Base-by-base conservation (phyloP, 2,797 vertebrate species). In the Halcyon leucocephala region DNA sequence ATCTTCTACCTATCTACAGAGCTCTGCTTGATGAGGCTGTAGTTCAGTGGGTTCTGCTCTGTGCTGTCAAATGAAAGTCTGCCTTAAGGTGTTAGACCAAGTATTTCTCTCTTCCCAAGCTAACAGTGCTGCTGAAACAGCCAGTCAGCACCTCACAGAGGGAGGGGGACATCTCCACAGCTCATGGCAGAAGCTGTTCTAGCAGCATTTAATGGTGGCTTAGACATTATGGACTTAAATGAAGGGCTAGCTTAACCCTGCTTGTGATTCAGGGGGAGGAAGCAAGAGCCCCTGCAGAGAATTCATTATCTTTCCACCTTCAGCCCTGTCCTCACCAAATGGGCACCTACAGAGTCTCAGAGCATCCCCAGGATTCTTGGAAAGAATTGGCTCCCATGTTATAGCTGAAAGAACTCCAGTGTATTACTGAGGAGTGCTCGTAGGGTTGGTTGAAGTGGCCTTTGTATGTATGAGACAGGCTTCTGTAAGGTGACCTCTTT, bases 71-170 rank as follows among this genome's bases (percentile, higher is more conserved):
- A 2, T n/a, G 10, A 19, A 66, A 77, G 48, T 31, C 5, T 74
- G 28, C 15, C 20, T 48, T 48, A 58, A 57, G 6, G 12, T 72
- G 14, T 64, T n/a, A 58, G 31, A 20, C 33, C 12, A 49, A 51
- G 4, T 33, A 8, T 62, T 76, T 88, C 24, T 83, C 3, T 4
- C 7, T 42, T 52, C 5, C 71, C 7, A 49, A 35, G 35, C 28
- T 15, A 46, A 66, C 3, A 67, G 12, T 31, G 10, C 16, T 69
- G 57, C 28, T 89, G 58, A 26, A 70, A 46, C 15, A 33, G 28
- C 25, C 10, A 4, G 2, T 13, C 16, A 79, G 20, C 2, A 10
- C 16, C 24, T 49, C 1, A 3, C 6, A 18, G 22, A 7, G 15
- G 14, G 15, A 35, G 14, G 28, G 28, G 82, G 19, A 15, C 9